Evolutionary conservation across 2,113 vertebrate species (phyloP), one percentile per base, ranked within the genome.

Genomic region (Sander lucioperca): DNA sequence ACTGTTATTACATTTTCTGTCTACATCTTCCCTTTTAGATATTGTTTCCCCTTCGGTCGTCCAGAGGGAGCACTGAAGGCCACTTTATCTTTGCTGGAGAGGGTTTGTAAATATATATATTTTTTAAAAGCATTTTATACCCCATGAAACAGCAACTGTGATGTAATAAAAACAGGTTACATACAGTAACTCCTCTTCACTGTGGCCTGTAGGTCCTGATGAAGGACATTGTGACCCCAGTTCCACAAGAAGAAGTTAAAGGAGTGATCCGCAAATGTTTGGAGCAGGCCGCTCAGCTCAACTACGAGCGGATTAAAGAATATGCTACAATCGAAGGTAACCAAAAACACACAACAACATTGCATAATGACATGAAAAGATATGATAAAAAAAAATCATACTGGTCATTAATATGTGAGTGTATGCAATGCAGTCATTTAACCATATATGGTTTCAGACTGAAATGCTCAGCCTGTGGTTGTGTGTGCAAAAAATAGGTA

Each of bases 271-370:
- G 98, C 92, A 99, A 99, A 97, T 98, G 97, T 95, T 95, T 99
- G 94, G 98, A 99, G 93, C 97, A 99, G 95, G 98, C 98, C 59
- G 98, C 98, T 86, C 95, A 99, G 91, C 96, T 98, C 91, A 99
- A 99, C 96, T 99, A 99, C 94, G 96, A 97, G 76, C 96, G 97
- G 85, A 97, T 99, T 81, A 97, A 97, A 92, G 98, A 99, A 72
- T 99, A 99, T 92, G 98, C 98, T 93, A 97, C 96, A 97, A 97
- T 99, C 43, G 98, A 99, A 99, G 98, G 98, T 99, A 97, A 98
- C 91, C 87, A 88, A 81, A 85, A 59, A 57, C 47, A 90, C 56
- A 67, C 53, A 57, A 51, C 39, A 54, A 8, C 19, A 36, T 51
- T 47, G 69, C 57, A 48, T 5, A 48, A 61, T n/a, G 58, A 43